Base-by-base conservation (phyloP, 2,888 invertebrate species). In the Rapana venosa region DNA sequence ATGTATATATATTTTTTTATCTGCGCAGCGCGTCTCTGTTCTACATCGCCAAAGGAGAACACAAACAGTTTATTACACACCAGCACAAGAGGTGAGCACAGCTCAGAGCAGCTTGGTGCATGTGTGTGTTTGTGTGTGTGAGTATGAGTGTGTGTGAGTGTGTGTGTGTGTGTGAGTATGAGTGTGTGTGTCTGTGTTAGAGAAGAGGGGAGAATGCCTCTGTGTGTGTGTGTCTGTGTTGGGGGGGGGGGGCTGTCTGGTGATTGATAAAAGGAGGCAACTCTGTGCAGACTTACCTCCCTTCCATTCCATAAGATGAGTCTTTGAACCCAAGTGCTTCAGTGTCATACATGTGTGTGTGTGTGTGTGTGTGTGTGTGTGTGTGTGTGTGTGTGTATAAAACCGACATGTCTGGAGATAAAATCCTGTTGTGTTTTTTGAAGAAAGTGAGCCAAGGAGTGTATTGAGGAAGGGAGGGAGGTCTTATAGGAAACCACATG, bases 21-120 rank as follows among this genome's bases (percentile, higher is more conserved):
- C 91, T 91, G 96, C 96, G 84, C 96, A 99, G 99, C 96, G 99
- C 99, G 8, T 98, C 98, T 13, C 96, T 99, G 90, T 99, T 98
- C 96, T 99, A 99, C 96, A 98, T 99, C 93, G 98, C 98, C 4
- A 98, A 98, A 96, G 98, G 98, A 81, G 97, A 98, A 92, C 98
- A 98, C 94, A 98, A 97, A 93, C 97, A 97, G 13, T 97, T 97
- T 92, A 97, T 98, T 92, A 97, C 97, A 58, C 97, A 97, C 30
- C 97, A 97, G 93, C 93, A 93, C 88, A 93, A 93, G 92, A 92
- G 93, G 94, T 94, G 58, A 36, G 32, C 17, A 32, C 4, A 22
- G 8, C 26, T 17, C 22, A 22, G 1, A 47, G 36, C 15, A 79
- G 79, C 32, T 2, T 66, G 66, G 26, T 66, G 66, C 13, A 13